Base-by-base conservation (phyloP, 2,888 invertebrate genomes). In the Mycogona germanica region DNA sequence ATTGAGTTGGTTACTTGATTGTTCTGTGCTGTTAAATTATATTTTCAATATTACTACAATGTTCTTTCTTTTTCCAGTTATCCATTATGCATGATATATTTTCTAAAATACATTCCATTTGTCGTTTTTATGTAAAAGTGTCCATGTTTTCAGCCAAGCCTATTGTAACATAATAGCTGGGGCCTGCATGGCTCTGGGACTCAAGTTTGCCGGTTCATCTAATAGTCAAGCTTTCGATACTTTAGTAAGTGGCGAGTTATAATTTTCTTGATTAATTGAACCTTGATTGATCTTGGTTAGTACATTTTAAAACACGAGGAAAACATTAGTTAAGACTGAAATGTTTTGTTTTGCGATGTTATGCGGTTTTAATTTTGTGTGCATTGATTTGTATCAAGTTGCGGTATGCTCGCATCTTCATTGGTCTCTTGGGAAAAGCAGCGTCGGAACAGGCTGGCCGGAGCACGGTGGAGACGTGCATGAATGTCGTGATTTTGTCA, bases 151-250 rank as follows among this genome's bases (percentile, higher is more conserved):
- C 65, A 88, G 88, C 64, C 95, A 96, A 76, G 93, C 93, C 0
- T 97, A 92, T 72, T 92, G 95, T 71, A 95, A 96, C 70, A 89
- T 96, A 59, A 78, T 93, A 56, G 85, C 92, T 0, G 98, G 97
- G 19, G 92, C 89, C 1, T 91, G 93, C 62, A 85, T 97, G 75
- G 87, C 89, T 6, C 72, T 98, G 62, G 96, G 93, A 1, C 74
- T 98, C 3, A 84, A 87, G 60, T 97, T 84, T 74, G 96, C 97
- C 1, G 96, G 97, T 35, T 85, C 93, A 0, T 87, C 87, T 12
- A 81, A 88, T 68, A 74, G 76, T 52, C 78, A 81, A 51, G 96
- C 93, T 0, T 84, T 84, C 54, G 78, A 81, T 64, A 82, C 84
- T 0, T 73, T 92, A 28, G 77, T 70, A 63, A 52, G 56, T 7